Percentiles rank a stretch among this genome's conserved stretches.
Conservation (phyloP, 2,113 vertebrate species). For the Grammomys dolichurus region DNA sequence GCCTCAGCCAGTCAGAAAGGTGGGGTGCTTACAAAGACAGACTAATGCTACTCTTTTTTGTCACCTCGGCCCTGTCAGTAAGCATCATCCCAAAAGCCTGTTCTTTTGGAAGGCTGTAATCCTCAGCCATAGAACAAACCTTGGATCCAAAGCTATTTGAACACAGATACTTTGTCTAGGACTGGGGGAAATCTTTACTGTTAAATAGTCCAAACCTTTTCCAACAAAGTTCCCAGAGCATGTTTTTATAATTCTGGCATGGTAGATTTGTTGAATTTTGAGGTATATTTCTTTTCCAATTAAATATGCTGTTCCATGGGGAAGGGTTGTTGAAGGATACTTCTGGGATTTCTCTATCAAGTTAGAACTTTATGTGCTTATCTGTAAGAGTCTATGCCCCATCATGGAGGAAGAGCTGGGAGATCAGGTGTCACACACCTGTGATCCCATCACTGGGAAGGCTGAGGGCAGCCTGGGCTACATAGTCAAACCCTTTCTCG, state of each 20-base stretch:
- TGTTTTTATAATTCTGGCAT: background rate
- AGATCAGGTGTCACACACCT: background rate
- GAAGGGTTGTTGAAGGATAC: background rate
- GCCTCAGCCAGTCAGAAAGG: constrained; percentile 90
- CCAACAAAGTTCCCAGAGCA: background rate
- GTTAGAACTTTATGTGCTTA: background rate
- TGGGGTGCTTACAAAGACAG: constrained; percentile 81
- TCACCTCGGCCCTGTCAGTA: background rate
- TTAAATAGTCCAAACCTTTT: background rate
- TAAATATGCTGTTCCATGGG: background rate
- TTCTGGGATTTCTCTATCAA: background rate
- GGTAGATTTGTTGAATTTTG: constrained; percentile 7
- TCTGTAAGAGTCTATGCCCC: background rate
- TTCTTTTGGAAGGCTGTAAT: background rate
- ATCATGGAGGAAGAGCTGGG: background rate
- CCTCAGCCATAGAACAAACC: background rate
- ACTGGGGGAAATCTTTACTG: background rate
- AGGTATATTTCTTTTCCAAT: constrained; percentile 36
- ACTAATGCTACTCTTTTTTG: accelerated
- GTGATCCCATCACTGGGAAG: background rate
- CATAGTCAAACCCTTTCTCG: background rate
- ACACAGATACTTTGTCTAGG: background rate
- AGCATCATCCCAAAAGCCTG: accelerated
- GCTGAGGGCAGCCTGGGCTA: background rate
- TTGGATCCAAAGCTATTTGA: background rate